A percentile compares a stretch with the other conserved stretches of the same genome.
phyloP scores from a whole-genome alignment of 2,888 invertebrate genomes.

The Cryptocheilus praepositus region DNA sequence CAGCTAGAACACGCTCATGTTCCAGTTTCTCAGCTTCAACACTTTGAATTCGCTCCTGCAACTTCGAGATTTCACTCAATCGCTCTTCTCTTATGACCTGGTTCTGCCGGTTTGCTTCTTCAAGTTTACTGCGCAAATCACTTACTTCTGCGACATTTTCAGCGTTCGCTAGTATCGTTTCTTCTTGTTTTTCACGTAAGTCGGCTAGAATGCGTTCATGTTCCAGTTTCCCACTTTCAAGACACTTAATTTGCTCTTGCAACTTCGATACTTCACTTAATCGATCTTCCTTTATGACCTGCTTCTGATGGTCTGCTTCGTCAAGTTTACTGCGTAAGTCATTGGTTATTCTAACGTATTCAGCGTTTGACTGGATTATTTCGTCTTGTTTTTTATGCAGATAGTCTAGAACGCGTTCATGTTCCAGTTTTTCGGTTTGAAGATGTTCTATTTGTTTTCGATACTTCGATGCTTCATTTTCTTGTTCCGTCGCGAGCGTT shows the following conservation, averaged over 20 bases:
- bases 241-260: neutral
- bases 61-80: neutral
- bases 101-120: neutral
- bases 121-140: neutral
- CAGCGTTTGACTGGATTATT: no score
- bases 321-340: neutral
- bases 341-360: no score
- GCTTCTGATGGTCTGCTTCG: neutral
- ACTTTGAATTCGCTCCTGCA: neutral
- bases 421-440: neutral
- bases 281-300: no score
- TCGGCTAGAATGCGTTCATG: neutral
- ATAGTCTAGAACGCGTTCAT: neutral
- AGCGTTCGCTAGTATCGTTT: no score
- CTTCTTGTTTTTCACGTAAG: neutral
- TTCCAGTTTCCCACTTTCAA: neutral
- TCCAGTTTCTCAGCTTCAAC: neutral
- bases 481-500: no score
- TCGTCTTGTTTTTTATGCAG: neutral
- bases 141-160: no score
- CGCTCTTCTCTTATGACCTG: neutral
- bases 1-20: neutral
- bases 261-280: neutral
- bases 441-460: neutral
- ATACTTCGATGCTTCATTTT: neutral